A percentile compares a stretch with the other conserved stretches of the same genome.
Evolutionary conservation across 2,113 vertebrate genomes (phyloP).

Genomic region (Apodemus sylvaticus): DNA sequence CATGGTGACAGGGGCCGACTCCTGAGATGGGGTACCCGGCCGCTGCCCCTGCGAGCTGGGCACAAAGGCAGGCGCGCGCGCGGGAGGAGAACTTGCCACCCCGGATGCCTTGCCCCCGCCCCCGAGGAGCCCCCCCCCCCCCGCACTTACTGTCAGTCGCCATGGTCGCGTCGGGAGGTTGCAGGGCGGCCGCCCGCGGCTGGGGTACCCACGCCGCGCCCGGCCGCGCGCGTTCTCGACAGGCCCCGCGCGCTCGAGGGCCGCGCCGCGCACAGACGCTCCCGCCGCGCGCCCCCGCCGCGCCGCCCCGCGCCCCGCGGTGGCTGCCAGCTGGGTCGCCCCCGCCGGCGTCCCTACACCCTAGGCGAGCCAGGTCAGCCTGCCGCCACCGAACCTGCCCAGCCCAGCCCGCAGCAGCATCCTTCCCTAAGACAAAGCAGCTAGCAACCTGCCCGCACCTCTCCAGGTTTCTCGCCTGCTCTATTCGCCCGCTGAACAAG

Average conservation of each 20-base stretch:
- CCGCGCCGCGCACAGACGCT: constrained; percentile 2
- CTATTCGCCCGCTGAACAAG: accelerated
- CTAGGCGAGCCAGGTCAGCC: background rate
- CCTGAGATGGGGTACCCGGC: background rate
- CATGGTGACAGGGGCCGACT: background rate
- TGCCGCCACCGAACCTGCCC: background rate
- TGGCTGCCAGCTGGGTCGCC: background rate
- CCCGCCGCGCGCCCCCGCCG: background rate
- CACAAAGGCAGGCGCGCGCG: constrained; percentile 39
- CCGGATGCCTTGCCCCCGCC: background rate
- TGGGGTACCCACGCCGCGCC: constrained; percentile 47
- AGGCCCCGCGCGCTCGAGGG: constrained; percentile 49
- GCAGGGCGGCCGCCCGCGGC: constrained; percentile 24
- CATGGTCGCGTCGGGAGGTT: constrained; percentile 79
- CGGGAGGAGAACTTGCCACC: constrained; percentile 8
- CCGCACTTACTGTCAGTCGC: constrained; percentile 89
- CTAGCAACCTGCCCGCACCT: background rate
- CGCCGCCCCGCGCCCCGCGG: background rate
- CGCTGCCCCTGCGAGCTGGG: background rate
- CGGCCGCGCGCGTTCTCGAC: constrained; percentile 33
- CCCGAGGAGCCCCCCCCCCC: background rate
- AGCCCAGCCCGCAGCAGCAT: background rate
- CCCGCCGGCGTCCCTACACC: background rate
- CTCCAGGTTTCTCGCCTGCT: background rate
- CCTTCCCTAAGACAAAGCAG: background rate